A percentile compares a stretch with the other conserved stretches of the same genome.
Conservation (phyloP, 1,140 invertebrate genomes). For the Carcinoscorpius rotundicauda region DNA sequence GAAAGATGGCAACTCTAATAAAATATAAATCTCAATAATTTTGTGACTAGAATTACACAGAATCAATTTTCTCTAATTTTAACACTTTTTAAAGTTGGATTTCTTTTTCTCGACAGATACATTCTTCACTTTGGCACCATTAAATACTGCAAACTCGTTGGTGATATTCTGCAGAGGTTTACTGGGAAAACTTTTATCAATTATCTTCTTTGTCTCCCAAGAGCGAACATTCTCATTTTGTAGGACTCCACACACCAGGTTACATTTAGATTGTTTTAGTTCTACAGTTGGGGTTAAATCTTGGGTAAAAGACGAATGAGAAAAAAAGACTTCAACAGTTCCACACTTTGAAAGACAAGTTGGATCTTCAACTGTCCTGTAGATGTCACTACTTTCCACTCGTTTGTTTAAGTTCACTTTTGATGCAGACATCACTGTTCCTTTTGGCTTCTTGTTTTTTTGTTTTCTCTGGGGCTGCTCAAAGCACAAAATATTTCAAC, state of each 20-base stretch:
- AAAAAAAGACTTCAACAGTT: no score
- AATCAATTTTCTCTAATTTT: slow-evolving; percentile 17
- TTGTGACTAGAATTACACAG: slow-evolving; percentile 12
- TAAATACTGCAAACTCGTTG: not conserved
- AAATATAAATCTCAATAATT: no score
- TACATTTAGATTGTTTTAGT: not conserved
- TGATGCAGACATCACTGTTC: no score
- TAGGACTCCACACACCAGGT: not conserved
- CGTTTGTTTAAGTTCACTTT: no score
- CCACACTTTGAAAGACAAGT: no score
- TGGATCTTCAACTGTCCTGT: no score
- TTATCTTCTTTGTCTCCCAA: slow-evolving; percentile 1
- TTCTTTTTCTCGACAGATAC: slow-evolving; percentile 3
- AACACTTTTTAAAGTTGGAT: slow-evolving; percentile 18
- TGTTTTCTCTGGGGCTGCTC: no score
- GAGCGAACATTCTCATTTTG: not conserved
- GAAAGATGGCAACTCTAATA: no score
- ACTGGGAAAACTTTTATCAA: not conserved
- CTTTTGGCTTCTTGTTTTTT: no score
- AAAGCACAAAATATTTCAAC: no score
- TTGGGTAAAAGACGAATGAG: no score
- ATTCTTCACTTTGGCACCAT: not conserved
- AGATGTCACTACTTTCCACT: no score
- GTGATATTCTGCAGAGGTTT: slow-evolving; percentile 15
- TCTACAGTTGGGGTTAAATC: not conserved